Evolutionary conservation across 2,797 vertebrate species (phyloP), one percentile per base, ranked within the genome.

Genomic region (Smutsia gigantea): DNA sequence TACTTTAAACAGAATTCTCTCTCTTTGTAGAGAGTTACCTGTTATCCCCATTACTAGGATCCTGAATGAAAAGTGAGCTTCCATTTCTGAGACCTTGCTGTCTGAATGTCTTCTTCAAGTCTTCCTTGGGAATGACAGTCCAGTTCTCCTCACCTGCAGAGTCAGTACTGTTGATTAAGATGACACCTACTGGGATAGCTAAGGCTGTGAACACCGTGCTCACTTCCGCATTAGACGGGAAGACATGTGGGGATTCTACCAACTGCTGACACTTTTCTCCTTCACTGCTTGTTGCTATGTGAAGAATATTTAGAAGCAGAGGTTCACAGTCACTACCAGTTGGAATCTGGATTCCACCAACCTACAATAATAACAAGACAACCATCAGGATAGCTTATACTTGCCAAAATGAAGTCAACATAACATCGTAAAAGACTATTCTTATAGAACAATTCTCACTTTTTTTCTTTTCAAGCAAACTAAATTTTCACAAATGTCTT

Each of bases 251-350:
- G 0, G 90, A 96, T 90, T 98, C 99, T 19, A 98, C 98, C 87
- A 98, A 94, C 39, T 86, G 98, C 88, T 96, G 98, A 37, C 85
- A 87, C 29, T 96, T 96, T 7, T 64, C 93, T 77, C 98, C 92
- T 61, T 98, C 68, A 0, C 97, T 85, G 98, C 98, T 3, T 78
- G 98, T 75, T 37, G 95, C 98, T 23, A 99, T 97, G n/a, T 97
- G 99, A 51, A 99, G 98, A 2, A 99, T 98, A 0, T 98, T 99
- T 49, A 99, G 84, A 66, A 99, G 98, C 97, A 99, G 98, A 0
- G 99, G 99, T 96, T 99, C 99, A n/a, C 98, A 99, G 85, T 99
- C 99, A 0, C 98, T 96, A 59, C 99, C 99, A 0, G 98, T 98
- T 59, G 98, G 98, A 78, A 99, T 96, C 18, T 96, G 93, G 2